A percentile compares a stretch with the other conserved stretches of the same genome.
Conservation (phyloP, 2,797 vertebrate genomes). For the Tadarida brasiliensis region DNA sequence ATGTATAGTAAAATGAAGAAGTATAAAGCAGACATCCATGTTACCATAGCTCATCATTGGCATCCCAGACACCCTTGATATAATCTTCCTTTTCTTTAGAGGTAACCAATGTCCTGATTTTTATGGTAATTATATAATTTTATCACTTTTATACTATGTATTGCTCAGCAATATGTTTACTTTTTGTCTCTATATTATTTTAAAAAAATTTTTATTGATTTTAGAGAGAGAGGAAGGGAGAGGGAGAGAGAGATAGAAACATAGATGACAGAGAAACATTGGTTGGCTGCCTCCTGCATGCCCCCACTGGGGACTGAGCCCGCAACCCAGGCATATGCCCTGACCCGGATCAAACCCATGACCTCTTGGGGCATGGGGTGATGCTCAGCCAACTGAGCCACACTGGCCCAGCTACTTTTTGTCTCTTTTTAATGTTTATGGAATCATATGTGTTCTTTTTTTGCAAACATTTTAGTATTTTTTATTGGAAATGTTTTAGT, state of each 20-base stretch:
- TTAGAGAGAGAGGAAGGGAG: too few relatives aligned
- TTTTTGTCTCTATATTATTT: background rate
- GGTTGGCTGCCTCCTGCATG: too few relatives aligned
- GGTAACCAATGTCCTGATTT: background rate
- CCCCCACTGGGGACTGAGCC: too few relatives aligned
- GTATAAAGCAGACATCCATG: background rate
- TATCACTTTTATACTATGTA: background rate
- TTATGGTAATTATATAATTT: constrained; percentile 16
- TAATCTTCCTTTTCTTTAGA: background rate
- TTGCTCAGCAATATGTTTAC: background rate
- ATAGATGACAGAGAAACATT: too few relatives aligned
- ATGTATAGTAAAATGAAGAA: constrained; percentile 2
- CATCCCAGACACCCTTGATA: background rate
- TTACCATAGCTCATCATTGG: background rate
- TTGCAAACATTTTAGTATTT: constrained; percentile 62
- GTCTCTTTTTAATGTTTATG: background rate
- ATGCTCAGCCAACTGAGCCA: too few relatives aligned
- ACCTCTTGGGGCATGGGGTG: too few relatives aligned
- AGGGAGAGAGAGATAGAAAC: too few relatives aligned
- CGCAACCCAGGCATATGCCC: too few relatives aligned
- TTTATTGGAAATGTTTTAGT: constrained; percentile 14
- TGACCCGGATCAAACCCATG: too few relatives aligned
- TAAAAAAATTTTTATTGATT: too few relatives aligned
- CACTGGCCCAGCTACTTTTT: too few relatives aligned
- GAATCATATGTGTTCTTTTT: background rate